Percentiles rank a stretch among this genome's conserved stretches.
These are phyloP conservation scores for Phylloscopus whistleri DNA, from an alignment of 2,113 vertebrate genomes.

Conservation along the genomic window DNA sequence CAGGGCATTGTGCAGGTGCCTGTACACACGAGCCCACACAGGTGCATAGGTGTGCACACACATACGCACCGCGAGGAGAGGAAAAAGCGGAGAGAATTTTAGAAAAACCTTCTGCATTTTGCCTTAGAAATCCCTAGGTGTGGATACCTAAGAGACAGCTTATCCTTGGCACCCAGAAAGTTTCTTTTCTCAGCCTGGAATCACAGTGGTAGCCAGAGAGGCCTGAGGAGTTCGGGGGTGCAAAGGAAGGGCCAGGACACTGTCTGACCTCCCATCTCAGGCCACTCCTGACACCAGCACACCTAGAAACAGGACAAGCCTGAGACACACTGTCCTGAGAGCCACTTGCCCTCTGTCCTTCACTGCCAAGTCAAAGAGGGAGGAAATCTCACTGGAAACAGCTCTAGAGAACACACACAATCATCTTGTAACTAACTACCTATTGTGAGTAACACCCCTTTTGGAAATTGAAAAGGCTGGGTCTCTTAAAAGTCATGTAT, in stretches of 20 bases:
- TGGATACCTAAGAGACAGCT: neutral
- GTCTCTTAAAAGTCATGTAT: neutral
- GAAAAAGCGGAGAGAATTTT: neutral
- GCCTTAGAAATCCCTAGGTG: neutral
- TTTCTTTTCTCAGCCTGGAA: neutral
- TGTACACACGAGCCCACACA: neutral
- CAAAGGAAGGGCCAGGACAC: neutral
- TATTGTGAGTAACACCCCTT: neutral
- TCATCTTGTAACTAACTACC: neutral
- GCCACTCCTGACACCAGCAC: neutral
- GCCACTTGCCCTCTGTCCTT: neutral
- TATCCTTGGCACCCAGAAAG: neutral
- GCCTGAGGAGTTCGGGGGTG: neutral
- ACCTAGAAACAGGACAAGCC: neutral
- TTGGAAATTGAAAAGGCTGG: neutral
- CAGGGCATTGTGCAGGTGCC: neutral
- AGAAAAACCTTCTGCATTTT: neutral
- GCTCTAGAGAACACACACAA: rapidly evolving
- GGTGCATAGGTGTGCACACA: rapidly evolving
- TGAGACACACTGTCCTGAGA: neutral
- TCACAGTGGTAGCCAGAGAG: neutral
- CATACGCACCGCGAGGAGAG: neutral
- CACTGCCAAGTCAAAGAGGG: neutral
- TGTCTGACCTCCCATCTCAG: neutral
- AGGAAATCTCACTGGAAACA: neutral